A percentile compares a stretch with the other conserved stretches of the same genome.
Evolutionary conservation across 2,797 vertebrate species (phyloP).

Genomic region (Thripadectes ignobilis): DNA sequence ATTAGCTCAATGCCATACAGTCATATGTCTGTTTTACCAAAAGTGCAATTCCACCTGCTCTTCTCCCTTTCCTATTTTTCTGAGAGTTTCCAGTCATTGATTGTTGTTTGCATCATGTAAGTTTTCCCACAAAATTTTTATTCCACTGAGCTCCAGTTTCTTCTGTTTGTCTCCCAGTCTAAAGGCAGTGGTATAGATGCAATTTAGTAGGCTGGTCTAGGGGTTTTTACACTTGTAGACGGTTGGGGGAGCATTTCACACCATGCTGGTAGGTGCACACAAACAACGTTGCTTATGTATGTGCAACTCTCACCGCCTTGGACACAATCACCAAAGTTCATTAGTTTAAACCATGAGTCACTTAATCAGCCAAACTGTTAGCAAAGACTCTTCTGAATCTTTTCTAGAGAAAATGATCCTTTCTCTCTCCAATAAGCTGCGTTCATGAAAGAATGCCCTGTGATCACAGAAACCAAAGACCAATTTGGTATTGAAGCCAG

Average conservation of each 20-base stretch:
- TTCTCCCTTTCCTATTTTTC: neutral
- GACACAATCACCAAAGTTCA: neutral
- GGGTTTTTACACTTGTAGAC: neutral
- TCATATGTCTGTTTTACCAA: neutral
- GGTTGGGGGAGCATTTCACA: neutral
- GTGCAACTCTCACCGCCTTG: neutral
- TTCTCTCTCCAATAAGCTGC: neutral
- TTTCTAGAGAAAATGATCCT: too few species aligned
- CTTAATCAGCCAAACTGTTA: neutral
- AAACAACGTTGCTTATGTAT: neutral
- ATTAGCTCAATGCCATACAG: neutral
- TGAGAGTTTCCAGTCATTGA: neutral
- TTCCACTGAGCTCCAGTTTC: neutral
- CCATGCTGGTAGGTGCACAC: too few species aligned
- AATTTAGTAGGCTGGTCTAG: neutral
- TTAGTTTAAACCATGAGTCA: neutral
- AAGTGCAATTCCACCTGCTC: neutral
- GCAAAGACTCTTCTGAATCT: rapidly evolving
- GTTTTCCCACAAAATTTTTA: neutral
- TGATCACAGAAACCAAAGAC: neutral
- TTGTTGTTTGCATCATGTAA: neutral
- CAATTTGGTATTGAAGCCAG: neutral
- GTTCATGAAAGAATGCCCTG: neutral
- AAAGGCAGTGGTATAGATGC: neutral
- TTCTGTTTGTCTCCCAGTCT: neutral